Evolutionary conservation across 2,888 invertebrate genomes (phyloP).

Genomic region (Pollenia labialis): DNA sequence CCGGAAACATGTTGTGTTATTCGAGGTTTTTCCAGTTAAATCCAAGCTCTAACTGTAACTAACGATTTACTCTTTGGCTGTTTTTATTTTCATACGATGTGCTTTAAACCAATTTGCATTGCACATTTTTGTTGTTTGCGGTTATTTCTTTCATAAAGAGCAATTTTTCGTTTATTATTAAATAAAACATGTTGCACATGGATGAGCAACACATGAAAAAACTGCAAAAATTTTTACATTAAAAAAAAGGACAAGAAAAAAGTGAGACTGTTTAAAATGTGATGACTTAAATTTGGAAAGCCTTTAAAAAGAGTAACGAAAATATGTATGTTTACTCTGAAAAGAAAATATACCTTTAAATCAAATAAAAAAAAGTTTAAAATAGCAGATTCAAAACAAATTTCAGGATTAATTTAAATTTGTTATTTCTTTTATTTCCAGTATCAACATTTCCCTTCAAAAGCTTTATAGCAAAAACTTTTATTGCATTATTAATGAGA

Average conservation of each 20-base stretch:
- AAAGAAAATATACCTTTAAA: no score
- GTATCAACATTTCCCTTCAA: not conserved
- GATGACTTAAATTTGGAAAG: not conserved
- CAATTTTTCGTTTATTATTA: slow-evolving; percentile 49
- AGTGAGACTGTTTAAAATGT: not conserved
- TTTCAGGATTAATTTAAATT: no score
- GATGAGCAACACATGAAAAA: slow-evolving; percentile 1
- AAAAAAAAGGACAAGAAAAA: not conserved
- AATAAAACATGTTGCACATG: slow-evolving; percentile 47
- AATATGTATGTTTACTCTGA: no score
- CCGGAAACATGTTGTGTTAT: no score
- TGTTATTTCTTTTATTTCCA: not conserved
- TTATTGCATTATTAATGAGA: slow-evolving; percentile 31
- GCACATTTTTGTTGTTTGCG: slow-evolving; percentile 26
- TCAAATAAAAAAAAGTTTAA: no score
- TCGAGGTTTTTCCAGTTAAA: no score
- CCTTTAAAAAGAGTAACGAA: no score
- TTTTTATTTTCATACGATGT: not conserved
- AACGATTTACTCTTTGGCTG: not conserved
- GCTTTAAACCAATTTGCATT: slow-evolving; percentile 42
- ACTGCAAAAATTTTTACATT: not conserved
- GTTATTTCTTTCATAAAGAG: slow-evolving; percentile 41
- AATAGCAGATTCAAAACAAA: no score
- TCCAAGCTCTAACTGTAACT: no score
- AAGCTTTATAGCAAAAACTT: slow-evolving; percentile 7